Evolutionary conservation across 2,888 invertebrate species (phyloP).

Genomic region (Agrenia bidenticulata): DNA sequence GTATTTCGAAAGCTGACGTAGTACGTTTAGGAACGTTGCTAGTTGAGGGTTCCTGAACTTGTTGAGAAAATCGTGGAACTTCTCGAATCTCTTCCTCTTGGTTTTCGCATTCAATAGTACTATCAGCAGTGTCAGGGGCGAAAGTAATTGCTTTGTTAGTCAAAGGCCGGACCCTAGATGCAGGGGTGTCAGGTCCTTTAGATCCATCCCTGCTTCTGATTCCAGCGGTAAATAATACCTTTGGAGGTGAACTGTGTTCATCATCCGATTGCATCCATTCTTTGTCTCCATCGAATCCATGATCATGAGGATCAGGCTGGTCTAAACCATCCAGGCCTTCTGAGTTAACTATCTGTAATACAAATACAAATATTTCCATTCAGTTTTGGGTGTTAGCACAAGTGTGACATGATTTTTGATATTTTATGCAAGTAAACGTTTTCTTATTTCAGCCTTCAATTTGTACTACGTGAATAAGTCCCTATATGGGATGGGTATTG

Average conservation of each 20-base stretch:
- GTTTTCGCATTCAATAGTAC: slow-evolving; percentile 33
- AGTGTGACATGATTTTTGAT: too few relatives aligned
- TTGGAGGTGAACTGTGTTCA: slow-evolving; percentile 30
- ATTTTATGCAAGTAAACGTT: too few relatives aligned
- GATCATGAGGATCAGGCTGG: slow-evolving; percentile 47
- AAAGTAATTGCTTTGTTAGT: slow-evolving; percentile 42
- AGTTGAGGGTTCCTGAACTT: neutral
- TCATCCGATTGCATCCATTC: slow-evolving; percentile 48
- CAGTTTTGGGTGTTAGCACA: too few relatives aligned
- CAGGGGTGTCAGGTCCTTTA: slow-evolving; percentile 23
- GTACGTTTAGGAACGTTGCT: slow-evolving; percentile 22
- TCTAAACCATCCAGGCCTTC: slow-evolving; percentile 52
- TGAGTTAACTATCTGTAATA: slow-evolving; percentile 44
- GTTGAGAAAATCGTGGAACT: slow-evolving; percentile 1
- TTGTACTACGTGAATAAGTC: too few relatives aligned
- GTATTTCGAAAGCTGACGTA: slow-evolving; percentile 42
- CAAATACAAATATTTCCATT: neutral
- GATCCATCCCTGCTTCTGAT: slow-evolving; percentile 30
- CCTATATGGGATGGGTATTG: too few relatives aligned
- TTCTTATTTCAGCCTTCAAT: too few relatives aligned
- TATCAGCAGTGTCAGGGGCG: slow-evolving; percentile 29
- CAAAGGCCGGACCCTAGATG: slow-evolving; percentile 39
- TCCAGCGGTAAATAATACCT: slow-evolving; percentile 42
- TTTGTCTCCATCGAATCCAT: slow-evolving; percentile 49
- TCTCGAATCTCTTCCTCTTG: slow-evolving; percentile 27